Conservation (phyloP, 2,888 invertebrate genomes). For the Trissolcus japonicus region DNA sequence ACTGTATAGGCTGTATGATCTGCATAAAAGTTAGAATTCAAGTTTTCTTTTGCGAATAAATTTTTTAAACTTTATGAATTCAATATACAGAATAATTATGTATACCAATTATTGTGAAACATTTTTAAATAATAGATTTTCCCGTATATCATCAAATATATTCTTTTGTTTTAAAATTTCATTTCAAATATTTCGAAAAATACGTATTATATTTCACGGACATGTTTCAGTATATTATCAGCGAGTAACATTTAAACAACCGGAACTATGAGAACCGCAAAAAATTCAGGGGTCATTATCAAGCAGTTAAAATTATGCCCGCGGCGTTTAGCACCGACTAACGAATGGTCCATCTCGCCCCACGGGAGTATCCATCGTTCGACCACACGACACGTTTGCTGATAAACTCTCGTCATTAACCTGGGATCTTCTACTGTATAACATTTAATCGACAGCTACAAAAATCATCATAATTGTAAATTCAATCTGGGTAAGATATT, state of each 20-base stretch:
- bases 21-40: too few relatives aligned
- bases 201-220: neutral
- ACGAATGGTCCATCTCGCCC: slow-evolving; percentile 53
- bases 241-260: slow-evolving; percentile 31
- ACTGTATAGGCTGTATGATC: too few relatives aligned
- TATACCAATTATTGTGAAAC: too few relatives aligned
- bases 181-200: neutral
- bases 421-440: neutral
- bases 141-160: too few relatives aligned
- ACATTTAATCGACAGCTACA: slow-evolving; percentile 7
- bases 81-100: too few relatives aligned
- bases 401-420: slow-evolving; percentile 47
- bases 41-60: too few relatives aligned
- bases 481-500: too few relatives aligned
- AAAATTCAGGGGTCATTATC: slow-evolving; percentile 52
- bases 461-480: neutral
- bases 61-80: too few relatives aligned
- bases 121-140: too few relatives aligned
- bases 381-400: slow-evolving; percentile 31
- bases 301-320: slow-evolving; percentile 61
- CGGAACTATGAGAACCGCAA: slow-evolving; percentile 61
- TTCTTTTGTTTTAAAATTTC: neutral
- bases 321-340: slow-evolving; percentile 59
- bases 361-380: slow-evolving; percentile 41
- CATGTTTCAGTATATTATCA: slow-evolving; percentile 7